A percentile compares a stretch with the other conserved stretches of the same genome.
phyloP scores from a whole-genome alignment of 2,113 vertebrate species.

The Otolemur garnettii region DNA sequence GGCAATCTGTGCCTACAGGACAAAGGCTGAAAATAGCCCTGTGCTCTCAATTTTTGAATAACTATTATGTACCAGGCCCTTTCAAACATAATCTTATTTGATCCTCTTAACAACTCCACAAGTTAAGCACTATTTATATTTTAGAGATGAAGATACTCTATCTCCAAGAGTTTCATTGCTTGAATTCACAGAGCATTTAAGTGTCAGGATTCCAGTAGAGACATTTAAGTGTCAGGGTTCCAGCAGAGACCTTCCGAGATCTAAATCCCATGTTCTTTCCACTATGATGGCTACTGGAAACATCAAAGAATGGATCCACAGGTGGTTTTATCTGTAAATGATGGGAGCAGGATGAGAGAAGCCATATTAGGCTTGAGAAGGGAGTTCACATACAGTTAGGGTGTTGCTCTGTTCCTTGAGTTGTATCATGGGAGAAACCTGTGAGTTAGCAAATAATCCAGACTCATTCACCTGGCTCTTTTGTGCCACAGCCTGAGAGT shows the following conservation, averaged over 20 bases:
- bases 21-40: not conserved
- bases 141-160: constrained; percentile 8
- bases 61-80: not conserved
- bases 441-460: not conserved
- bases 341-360: not conserved
- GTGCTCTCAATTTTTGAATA: constrained; percentile 25
- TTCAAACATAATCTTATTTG: constrained; percentile 43
- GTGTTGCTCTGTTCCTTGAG: not conserved
- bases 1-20: not conserved
- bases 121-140: constrained; percentile 16
- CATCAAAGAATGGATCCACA: not conserved
- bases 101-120: constrained; percentile 19
- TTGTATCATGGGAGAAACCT: not conserved
- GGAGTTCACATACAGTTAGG: not conserved
- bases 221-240: not conserved
- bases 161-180: not conserved
- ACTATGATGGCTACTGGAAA: not conserved
- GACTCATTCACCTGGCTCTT: not conserved
- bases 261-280: not conserved
- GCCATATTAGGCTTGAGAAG: not conserved
- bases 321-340: not conserved
- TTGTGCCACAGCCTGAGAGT: not conserved
- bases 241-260: not conserved
- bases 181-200: not conserved
- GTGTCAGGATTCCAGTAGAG: not conserved